phyloP scores from a whole-genome alignment of 2,797 vertebrate species.

The Melopsittacus undulatus region DNA sequence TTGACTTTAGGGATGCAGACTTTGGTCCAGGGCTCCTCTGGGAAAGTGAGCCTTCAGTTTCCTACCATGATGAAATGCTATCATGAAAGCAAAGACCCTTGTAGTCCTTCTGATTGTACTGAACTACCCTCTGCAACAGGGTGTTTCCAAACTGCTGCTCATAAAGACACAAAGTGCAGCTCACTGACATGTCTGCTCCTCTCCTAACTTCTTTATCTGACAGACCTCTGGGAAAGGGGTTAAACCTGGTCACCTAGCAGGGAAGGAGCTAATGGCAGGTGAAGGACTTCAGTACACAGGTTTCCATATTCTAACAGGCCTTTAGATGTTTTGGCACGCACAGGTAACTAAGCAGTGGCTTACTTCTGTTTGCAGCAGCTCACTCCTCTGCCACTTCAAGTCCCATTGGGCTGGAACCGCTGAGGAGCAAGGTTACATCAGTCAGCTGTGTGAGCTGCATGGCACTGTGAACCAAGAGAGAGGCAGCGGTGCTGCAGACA shows the following conservation, averaged over 20 bases:
- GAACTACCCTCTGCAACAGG: neutral
- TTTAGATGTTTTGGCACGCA: accelerated
- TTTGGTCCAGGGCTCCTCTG: accelerated
- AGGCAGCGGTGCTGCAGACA: neutral
- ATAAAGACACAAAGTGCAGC: neutral
- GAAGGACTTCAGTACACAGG: neutral
- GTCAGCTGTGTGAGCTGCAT: neutral
- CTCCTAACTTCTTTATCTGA: neutral
- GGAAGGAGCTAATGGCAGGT: neutral
- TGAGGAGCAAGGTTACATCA: accelerated
- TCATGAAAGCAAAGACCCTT: neutral
- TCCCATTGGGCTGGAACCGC: neutral
- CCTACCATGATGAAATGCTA: neutral
- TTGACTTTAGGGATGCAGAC: neutral
- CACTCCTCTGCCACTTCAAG: neutral
- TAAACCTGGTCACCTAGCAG: neutral
- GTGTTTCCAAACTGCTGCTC: neutral
- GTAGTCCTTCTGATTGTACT: neutral
- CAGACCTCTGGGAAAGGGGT: neutral
- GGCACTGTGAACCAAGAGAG: neutral
- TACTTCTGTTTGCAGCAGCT: neutral
- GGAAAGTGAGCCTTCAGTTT: neutral
- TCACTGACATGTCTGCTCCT: accelerated
- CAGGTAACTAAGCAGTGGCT: neutral
- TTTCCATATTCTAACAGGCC: neutral